Conservation (phyloP, 2,113 vertebrate genomes). For the Anguilla rostrata region DNA sequence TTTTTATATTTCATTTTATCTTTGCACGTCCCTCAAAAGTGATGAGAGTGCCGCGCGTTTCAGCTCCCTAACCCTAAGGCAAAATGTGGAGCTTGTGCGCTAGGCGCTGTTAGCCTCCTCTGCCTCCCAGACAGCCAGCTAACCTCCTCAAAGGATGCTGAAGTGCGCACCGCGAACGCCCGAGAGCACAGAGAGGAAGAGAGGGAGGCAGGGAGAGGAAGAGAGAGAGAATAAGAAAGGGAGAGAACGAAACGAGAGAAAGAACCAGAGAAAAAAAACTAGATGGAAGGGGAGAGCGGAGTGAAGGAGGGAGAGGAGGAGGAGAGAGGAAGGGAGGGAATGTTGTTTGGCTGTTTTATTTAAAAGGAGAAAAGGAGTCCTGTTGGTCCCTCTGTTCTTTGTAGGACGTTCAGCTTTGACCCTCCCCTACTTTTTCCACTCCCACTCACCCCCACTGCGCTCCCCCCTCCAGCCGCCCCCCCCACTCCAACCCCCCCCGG, state of each 20-base stretch:
- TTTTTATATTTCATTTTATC: conserved; percentile 40
- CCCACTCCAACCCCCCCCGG: conserved; percentile 48
- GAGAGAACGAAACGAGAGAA: background rate
- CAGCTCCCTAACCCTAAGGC: conserved; percentile 72
- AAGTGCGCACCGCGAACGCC: conserved; percentile 70
- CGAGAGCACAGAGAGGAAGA: conserved; percentile 55
- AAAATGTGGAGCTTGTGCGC: conserved; percentile 69
- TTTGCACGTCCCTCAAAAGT: conserved; percentile 64
- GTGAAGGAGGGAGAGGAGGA: background rate
- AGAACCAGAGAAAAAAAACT: too few species aligned
- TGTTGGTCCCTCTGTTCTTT: conserved; percentile 84
- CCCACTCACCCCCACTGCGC: conserved; percentile 75
- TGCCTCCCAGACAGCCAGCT: conserved; percentile 61
- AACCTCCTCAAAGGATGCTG: conserved; percentile 77
- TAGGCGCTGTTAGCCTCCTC: conserved; percentile 64
- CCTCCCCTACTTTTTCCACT: conserved; percentile 83
- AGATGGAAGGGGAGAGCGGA: background rate
- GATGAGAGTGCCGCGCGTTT: conserved; percentile 71
- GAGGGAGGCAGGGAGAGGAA: conserved; percentile 4
- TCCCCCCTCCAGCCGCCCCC: conserved; percentile 31
- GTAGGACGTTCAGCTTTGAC: conserved; percentile 93
- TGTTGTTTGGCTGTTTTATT: conserved; percentile 56
- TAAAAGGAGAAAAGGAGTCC: conserved; percentile 57
- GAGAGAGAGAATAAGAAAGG: background rate
- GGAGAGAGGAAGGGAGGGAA: conserved; percentile 46